These are phyloP conservation scores for Chrysaora quinquecirrha DNA, from an alignment of 30 jellyfish, hydroid and myxozoan genomes.

Conservation along the genomic window DNA sequence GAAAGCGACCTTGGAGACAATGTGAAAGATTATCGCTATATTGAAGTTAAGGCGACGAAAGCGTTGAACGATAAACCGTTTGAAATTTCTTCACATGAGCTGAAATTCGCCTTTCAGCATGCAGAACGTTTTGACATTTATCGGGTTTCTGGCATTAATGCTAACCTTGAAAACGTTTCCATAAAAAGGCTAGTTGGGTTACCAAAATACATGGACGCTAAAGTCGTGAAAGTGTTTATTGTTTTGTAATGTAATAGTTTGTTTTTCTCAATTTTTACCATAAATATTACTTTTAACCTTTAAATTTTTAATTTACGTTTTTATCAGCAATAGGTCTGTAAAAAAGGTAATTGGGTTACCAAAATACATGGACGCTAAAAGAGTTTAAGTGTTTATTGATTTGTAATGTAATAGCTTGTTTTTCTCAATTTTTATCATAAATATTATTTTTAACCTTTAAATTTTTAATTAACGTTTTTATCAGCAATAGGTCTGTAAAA, in stretches of 20 bases:
- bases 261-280: too few relatives aligned
- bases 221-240: slow-evolving; percentile 55
- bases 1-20: neutral
- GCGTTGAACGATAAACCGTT: slow-evolving; percentile 47
- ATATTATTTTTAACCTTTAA: too few relatives aligned
- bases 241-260: slow-evolving; percentile 37
- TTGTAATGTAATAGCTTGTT: too few relatives aligned
- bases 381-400: too few relatives aligned
- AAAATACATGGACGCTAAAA: too few relatives aligned
- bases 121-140: slow-evolving; percentile 62
- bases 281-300: too few relatives aligned
- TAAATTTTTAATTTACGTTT: too few relatives aligned
- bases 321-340: too few relatives aligned
- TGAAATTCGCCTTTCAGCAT: slow-evolving; percentile 59
- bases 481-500: too few relatives aligned
- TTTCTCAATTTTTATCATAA: too few relatives aligned
- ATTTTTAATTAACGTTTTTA: too few relatives aligned
- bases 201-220: slow-evolving; percentile 48
- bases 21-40: neutral
- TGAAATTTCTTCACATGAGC: slow-evolving; percentile 78
- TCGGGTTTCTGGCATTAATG: slow-evolving; percentile 73
- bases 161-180: neutral
- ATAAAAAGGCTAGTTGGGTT: slow-evolving; percentile 55
- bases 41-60: slow-evolving; percentile 86
- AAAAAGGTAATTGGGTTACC: too few relatives aligned